phyloP scores from a whole-genome alignment of 23 tunicate species.

The Botrylloides violaceus region DNA sequence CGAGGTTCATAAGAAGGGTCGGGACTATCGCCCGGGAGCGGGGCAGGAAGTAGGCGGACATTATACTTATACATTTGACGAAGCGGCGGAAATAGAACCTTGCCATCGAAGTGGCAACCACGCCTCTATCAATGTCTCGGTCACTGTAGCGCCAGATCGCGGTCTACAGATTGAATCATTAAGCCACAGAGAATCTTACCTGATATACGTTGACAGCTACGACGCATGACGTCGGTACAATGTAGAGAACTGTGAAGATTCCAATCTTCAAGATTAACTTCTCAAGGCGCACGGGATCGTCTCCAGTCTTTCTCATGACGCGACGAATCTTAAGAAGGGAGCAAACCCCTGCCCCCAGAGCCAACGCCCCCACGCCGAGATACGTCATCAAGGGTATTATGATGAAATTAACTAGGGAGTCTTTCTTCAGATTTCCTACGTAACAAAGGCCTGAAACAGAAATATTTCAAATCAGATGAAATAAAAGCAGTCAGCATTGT shows the following conservation, averaged over 20 bases:
- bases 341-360: slow-evolving; percentile 41
- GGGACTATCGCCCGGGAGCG: too few species aligned
- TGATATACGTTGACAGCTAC: slow-evolving; percentile 67
- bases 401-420: slow-evolving; percentile 54
- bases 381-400: slow-evolving; percentile 60
- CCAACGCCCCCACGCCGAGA: slow-evolving; percentile 48
- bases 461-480: too few species aligned
- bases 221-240: slow-evolving; percentile 55
- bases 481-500: too few species aligned
- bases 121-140: too few species aligned
- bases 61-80: too few species aligned
- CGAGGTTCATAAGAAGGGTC: too few species aligned
- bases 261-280: slow-evolving; percentile 63
- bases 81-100: too few species aligned
- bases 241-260: slow-evolving; percentile 54
- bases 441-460: slow-evolving; percentile 56
- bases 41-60: too few species aligned
- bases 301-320: slow-evolving; percentile 31
- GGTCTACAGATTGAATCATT: too few species aligned
- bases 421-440: slow-evolving; percentile 67
- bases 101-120: too few species aligned
- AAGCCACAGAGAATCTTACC: too few species aligned
- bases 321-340: slow-evolving; percentile 64
- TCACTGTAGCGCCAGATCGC: too few species aligned
- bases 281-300: slow-evolving; percentile 40